Conservation (phyloP, 2,888 invertebrate species). For the Acheta domesticus region DNA sequence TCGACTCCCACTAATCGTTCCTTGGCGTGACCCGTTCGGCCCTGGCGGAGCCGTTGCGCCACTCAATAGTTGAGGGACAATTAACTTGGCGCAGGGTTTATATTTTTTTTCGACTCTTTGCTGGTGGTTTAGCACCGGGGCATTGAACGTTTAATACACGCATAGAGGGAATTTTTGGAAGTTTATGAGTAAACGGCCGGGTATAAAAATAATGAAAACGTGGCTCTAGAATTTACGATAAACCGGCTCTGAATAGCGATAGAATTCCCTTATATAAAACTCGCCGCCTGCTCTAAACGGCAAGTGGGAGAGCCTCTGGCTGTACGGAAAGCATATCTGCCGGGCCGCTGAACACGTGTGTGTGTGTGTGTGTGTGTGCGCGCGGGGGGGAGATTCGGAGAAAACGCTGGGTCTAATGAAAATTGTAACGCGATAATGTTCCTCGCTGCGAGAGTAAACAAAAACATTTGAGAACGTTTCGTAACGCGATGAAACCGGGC, state of each 20-base stretch:
- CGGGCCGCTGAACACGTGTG: too few species aligned
- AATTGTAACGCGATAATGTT: neutral
- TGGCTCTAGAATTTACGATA: too few species aligned
- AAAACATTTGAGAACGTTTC: neutral
- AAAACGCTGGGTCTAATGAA: neutral
- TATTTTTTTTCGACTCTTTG: neutral
- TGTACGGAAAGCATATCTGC: too few species aligned
- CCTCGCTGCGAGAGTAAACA: neutral
- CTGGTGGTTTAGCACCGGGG: neutral
- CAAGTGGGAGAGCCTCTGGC: too few species aligned
- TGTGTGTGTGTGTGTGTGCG: too few species aligned
- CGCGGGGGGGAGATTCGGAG: neutral
- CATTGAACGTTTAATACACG: neutral
- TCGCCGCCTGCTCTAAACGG: too few species aligned
- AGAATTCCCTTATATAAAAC: too few species aligned
- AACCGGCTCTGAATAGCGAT: too few species aligned
- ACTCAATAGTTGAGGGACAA: conserved; percentile 18
- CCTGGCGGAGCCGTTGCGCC: neutral
- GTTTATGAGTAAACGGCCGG: neutral
- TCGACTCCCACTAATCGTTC: neutral
- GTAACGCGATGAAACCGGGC: neutral
- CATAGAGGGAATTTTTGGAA: neutral
- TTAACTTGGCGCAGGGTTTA: neutral
- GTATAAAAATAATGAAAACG: conserved; percentile 1
- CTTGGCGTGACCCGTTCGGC: neutral